Conservation (phyloP, 2,888 invertebrate genomes). For the Drosophila robusta region DNA sequence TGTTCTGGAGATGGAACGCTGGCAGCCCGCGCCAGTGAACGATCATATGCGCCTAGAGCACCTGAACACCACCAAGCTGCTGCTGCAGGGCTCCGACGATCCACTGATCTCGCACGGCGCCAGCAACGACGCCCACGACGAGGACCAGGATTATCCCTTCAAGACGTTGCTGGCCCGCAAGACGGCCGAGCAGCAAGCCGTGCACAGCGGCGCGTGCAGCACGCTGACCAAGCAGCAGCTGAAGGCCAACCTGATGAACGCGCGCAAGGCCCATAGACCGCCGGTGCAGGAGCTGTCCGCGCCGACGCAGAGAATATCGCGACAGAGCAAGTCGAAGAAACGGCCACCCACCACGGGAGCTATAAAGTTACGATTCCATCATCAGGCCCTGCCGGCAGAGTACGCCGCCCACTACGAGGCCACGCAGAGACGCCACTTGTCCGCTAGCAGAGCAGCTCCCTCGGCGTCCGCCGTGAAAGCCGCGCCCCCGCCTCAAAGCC, state of each 20-base stretch:
- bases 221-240: conserved; percentile 80
- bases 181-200: conserved; percentile 29
- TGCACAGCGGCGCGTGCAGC: conserved; percentile 71
- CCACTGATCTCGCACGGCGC: conserved; percentile 85
- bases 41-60: conserved; percentile 49
- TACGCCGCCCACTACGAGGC: conserved; percentile 93
- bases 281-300: conserved; percentile 21
- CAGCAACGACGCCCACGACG: conserved; percentile 78
- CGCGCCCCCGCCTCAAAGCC: conserved; percentile 78
- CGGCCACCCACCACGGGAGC: conserved; percentile 84
- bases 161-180: conserved; percentile 63
- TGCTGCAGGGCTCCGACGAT: conserved; percentile 84
- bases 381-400: conserved; percentile 91
- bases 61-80: conserved; percentile 69
- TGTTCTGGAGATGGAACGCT: conserved; percentile 48
- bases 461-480: conserved; percentile 82
- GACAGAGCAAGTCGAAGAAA: conserved; percentile 50
- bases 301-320: conserved; percentile 27
- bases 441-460: conserved; percentile 50
- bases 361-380: conserved; percentile 92
- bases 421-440: conserved; percentile 86
- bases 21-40: conserved; percentile 47
- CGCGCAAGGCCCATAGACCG: conserved; percentile 44
- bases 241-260: conserved; percentile 81
- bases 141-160: conserved; percentile 83